Percentiles rank a stretch among this genome's conserved stretches.
Conservation (phyloP, 2,888 invertebrate species). For the Andrena camellia region DNA sequence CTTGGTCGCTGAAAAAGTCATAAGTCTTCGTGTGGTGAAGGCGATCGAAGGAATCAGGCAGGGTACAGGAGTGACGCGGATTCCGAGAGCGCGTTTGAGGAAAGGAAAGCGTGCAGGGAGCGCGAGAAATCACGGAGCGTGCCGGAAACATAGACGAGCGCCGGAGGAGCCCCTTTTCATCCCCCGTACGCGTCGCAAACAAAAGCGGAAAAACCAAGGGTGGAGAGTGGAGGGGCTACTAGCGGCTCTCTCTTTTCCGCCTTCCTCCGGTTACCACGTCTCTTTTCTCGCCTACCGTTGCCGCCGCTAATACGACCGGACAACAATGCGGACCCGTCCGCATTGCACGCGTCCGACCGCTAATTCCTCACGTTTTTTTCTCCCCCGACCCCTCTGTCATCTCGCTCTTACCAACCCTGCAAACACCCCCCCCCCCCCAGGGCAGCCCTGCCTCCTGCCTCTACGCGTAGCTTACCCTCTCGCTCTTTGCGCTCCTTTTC, state of each 20-base stretch:
- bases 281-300: slow-evolving; percentile 70
- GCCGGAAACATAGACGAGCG: slow-evolving; percentile 44
- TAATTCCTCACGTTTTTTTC: slow-evolving; percentile 78
- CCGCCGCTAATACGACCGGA: slow-evolving; percentile 80
- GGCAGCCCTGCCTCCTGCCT: slow-evolving; percentile 15
- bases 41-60: background rate
- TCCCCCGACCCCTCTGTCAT: slow-evolving; percentile 39
- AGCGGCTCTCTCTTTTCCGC: slow-evolving; percentile 44
- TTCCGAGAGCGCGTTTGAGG: too few species aligned
- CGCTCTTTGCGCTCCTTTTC: slow-evolving; percentile 22
- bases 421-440: slow-evolving; percentile 27
- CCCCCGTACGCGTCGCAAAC: slow-evolving; percentile 44
- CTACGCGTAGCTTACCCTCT: slow-evolving; percentile 27
- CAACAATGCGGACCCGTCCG: slow-evolving; percentile 81
- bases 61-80: too few species aligned
- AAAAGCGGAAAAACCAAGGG: slow-evolving; percentile 65
- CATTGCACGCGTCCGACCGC: slow-evolving; percentile 83
- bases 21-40: background rate
- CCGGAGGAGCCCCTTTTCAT: background rate
- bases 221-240: slow-evolving; percentile 47
- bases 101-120: too few species aligned
- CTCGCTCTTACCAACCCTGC: slow-evolving; percentile 39
- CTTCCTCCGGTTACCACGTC: slow-evolving; percentile 36
- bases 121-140: slow-evolving; percentile 19
- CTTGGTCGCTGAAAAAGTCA: too few species aligned